These are phyloP conservation scores for Phocoena phocoena DNA, from an alignment of 2,113 vertebrate genomes.

Conservation along the genomic window DNA sequence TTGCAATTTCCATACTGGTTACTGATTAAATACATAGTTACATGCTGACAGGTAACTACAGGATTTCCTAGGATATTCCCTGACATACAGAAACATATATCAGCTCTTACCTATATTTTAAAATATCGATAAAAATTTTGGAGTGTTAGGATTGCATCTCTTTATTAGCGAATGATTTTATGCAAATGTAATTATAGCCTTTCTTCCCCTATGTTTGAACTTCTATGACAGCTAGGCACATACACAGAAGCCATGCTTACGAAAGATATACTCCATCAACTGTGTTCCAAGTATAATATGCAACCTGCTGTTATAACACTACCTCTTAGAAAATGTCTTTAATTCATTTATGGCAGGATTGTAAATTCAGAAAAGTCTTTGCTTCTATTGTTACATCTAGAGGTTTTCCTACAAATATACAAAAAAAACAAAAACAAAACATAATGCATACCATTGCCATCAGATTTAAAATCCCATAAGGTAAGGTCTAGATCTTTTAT, in stretches of 20 bases:
- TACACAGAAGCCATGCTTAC: slow-evolving; percentile 43
- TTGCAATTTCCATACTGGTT: slow-evolving; percentile 7
- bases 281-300: background rate
- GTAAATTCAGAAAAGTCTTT: slow-evolving; percentile 40
- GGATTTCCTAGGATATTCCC: background rate
- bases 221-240: background rate
- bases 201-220: background rate
- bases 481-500: background rate
- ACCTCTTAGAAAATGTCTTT: slow-evolving; percentile 42
- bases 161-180: slow-evolving; percentile 27
- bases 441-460: background rate
- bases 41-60: background rate
- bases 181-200: background rate
- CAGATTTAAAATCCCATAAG: slow-evolving; percentile 26
- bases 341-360: slow-evolving; percentile 1
- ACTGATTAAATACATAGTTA: slow-evolving; percentile 14
- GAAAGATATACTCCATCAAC: background rate
- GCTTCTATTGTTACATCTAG: background rate
- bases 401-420: background rate
- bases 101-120: slow-evolving; percentile 32
- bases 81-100: slow-evolving; percentile 14
- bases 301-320: background rate
- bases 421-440: background rate
- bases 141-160: background rate
- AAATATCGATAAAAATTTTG: slow-evolving; percentile 46